phyloP scores from a whole-genome alignment of 2,113 vertebrate species.

The Tenrec ecaudatus region DNA sequence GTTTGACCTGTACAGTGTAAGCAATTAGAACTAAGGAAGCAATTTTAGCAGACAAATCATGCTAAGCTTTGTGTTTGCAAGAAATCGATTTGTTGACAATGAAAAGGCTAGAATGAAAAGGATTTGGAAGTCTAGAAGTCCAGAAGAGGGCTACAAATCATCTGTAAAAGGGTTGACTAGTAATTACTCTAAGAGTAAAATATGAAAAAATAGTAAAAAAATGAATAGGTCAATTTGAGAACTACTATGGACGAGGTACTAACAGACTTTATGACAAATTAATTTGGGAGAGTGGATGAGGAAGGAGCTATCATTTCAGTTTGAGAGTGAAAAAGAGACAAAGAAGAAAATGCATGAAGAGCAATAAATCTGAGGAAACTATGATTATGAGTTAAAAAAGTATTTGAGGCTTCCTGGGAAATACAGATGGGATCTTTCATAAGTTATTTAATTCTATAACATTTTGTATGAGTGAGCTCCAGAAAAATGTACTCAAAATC shows the following conservation, averaged over 20 bases:
- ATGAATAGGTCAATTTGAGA: neutral
- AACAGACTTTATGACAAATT: neutral
- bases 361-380: neutral
- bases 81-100: neutral
- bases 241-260: neutral
- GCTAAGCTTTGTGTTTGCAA: neutral
- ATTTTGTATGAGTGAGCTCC: no score
- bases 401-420: no score
- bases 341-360: no score
- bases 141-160: neutral
- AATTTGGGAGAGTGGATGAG: no score
- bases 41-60: neutral
- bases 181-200: neutral
- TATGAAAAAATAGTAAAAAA: neutral
- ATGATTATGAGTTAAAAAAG: no score
- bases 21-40: neutral
- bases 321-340: no score
- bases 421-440: no score
- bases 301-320: no score
- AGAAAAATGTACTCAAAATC: no score
- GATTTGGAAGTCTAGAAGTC: neutral
- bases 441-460: no score
- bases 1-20: no score
- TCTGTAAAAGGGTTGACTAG: neutral
- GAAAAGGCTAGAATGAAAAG: neutral